Percentiles rank a stretch among this genome's conserved stretches.
Evolutionary conservation across 64 coral and sea anemone genomes (phyloP).

Genomic region (Porites lutea): DNA sequence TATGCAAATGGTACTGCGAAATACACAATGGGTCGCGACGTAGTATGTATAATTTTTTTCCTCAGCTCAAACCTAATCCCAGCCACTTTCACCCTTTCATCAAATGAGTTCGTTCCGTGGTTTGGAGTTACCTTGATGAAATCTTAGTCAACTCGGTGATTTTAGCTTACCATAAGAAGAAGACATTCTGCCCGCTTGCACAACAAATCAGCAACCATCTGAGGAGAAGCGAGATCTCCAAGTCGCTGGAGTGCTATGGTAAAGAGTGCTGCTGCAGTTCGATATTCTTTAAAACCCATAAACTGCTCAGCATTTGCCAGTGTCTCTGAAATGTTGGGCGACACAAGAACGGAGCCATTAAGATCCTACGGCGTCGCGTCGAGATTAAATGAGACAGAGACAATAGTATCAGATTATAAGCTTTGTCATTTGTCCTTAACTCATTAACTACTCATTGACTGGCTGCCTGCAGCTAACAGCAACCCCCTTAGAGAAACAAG

Average conservation of each 20-base stretch:
- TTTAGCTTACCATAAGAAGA: constrained; percentile 8
- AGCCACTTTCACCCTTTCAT: too few species aligned
- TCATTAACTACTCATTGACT: too few species aligned
- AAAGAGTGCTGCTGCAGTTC: neutral
- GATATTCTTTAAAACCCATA: neutral
- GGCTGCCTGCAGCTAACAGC: too few species aligned
- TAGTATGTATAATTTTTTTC: too few species aligned
- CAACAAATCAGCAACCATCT: neutral
- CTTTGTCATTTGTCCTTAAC: too few species aligned
- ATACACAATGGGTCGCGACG: too few species aligned
- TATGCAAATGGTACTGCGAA: too few species aligned
- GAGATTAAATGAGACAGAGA: neutral
- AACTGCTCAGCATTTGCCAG: neutral
- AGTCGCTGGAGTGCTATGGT: neutral
- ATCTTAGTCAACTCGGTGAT: too few species aligned
- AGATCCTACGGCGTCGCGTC: neutral
- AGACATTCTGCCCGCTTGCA: constrained; percentile 37
- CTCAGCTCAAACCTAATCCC: too few species aligned
- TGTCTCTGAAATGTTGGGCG: neutral
- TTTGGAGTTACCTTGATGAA: too few species aligned
- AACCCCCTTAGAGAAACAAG: too few species aligned
- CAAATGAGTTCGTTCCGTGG: too few species aligned
- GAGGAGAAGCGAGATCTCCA: neutral
- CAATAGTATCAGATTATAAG: neutral
- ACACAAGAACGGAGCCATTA: neutral